Evolutionary conservation across 2,888 invertebrate genomes (phyloP).

Genomic region (Chrysopilus asiliformis): DNA sequence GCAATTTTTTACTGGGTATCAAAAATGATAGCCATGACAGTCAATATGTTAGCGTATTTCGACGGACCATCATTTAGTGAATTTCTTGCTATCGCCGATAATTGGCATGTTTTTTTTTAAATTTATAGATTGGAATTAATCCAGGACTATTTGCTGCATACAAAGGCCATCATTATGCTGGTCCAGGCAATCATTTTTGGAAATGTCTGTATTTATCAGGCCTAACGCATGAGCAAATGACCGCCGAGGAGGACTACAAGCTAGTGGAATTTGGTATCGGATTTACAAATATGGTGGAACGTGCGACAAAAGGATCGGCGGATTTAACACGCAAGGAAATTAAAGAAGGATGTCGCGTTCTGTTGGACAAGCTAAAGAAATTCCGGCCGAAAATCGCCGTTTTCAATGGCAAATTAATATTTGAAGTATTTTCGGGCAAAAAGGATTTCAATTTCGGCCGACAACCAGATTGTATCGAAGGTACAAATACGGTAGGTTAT

Average conservation of each 20-base stretch:
- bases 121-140: constrained; percentile 87
- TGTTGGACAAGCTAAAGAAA: constrained; percentile 79
- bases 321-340: constrained; percentile 90
- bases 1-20: too few relatives aligned
- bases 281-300: constrained; percentile 93
- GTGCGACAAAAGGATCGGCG: constrained; percentile 91
- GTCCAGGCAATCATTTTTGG: constrained; percentile 99
- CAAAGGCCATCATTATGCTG: constrained; percentile 97
- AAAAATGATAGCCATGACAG: too few relatives aligned
- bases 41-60: too few relatives aligned
- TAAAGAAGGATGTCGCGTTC: constrained; percentile 79
- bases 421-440: constrained; percentile 93
- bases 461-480: constrained; percentile 85
- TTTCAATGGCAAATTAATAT: constrained; percentile 97
- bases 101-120: constrained; percentile 2
- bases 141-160: constrained; percentile 95
- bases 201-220: constrained; percentile 92
- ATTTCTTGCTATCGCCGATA: not conserved
- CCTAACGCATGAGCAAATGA: constrained; percentile 87
- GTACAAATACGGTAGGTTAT: constrained; percentile 70
- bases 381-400: constrained; percentile 94
- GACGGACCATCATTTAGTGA: too few relatives aligned
- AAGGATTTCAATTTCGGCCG: constrained; percentile 95
- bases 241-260: constrained; percentile 91
- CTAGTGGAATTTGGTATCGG: constrained; percentile 89